These are phyloP conservation scores for Dasyprocta punctata DNA, from an alignment of 2,113 vertebrate species.

Conservation along the genomic window DNA sequence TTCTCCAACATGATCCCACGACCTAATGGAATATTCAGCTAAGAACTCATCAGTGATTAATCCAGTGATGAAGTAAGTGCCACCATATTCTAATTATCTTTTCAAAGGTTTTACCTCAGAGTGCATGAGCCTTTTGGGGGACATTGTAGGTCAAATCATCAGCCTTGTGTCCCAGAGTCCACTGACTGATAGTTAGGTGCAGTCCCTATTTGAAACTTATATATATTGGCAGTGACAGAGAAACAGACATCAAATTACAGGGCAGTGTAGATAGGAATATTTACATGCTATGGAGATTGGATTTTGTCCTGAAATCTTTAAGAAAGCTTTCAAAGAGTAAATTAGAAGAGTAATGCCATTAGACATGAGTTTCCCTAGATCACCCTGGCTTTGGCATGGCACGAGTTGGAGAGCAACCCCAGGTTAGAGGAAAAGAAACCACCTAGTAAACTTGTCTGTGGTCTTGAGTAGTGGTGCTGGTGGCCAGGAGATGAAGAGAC, in stretches of 20 bases:
- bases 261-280: background rate
- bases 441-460: background rate
- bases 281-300: background rate
- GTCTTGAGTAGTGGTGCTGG: background rate
- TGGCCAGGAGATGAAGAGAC: background rate
- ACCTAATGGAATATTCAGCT: background rate
- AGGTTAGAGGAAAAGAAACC: background rate
- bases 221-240: background rate
- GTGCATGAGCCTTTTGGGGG: background rate
- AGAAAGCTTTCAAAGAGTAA: background rate
- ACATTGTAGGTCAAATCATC: background rate
- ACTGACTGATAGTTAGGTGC: background rate
- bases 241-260: background rate
- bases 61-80: background rate
- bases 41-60: background rate
- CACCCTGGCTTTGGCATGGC: background rate
- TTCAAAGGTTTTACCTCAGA: background rate
- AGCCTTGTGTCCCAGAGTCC: background rate
- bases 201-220: background rate
- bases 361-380: background rate
- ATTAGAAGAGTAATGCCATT: background rate
- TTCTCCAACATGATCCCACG: background rate
- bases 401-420: background rate
- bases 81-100: background rate
- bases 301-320: background rate